These are phyloP conservation scores for Arenaria interpres DNA, from an alignment of 2,113 vertebrate genomes.

Conservation along the genomic window DNA sequence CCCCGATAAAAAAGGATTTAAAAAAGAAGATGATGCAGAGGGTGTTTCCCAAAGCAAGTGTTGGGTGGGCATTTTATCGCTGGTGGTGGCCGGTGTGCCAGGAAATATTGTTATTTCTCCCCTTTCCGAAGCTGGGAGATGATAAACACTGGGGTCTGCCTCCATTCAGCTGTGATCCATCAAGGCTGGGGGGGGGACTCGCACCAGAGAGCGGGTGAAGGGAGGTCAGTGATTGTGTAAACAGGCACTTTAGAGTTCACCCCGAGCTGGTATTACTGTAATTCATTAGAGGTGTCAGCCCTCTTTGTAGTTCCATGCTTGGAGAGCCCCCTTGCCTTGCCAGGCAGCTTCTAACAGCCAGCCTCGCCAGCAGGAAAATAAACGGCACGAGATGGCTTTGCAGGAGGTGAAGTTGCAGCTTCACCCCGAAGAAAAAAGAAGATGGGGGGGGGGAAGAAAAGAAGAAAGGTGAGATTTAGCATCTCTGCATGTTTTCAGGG, in stretches of 20 bases:
- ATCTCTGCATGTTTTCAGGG: not conserved
- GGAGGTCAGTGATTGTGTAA: conserved; percentile 66
- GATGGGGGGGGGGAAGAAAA: fast-evolving
- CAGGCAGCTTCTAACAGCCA: not conserved
- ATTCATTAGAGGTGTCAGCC: conserved; percentile 68
- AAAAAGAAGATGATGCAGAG: too few species aligned
- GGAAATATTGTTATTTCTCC: not conserved
- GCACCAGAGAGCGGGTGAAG: conserved; percentile 1
- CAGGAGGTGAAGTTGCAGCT: not conserved
- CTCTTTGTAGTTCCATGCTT: conserved; percentile 11
- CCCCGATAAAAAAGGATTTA: too few species aligned
- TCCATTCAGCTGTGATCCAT: conserved; percentile 66
- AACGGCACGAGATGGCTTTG: not conserved
- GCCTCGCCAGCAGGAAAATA: not conserved
- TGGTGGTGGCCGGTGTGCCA: not conserved
- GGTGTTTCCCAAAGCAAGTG: not conserved
- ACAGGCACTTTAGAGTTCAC: conserved; percentile 68
- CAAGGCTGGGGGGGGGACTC: not conserved
- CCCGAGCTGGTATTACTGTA: conserved; percentile 25
- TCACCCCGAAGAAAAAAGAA: too few species aligned
- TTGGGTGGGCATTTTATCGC: not conserved
- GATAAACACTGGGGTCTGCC: conserved; percentile 38
- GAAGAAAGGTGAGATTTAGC: not conserved
- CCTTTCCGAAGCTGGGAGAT: not conserved
- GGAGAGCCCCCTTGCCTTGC: not conserved